Evolutionary conservation across 2,888 invertebrate species (phyloP).

Genomic region (Cristatella mucedo): DNA sequence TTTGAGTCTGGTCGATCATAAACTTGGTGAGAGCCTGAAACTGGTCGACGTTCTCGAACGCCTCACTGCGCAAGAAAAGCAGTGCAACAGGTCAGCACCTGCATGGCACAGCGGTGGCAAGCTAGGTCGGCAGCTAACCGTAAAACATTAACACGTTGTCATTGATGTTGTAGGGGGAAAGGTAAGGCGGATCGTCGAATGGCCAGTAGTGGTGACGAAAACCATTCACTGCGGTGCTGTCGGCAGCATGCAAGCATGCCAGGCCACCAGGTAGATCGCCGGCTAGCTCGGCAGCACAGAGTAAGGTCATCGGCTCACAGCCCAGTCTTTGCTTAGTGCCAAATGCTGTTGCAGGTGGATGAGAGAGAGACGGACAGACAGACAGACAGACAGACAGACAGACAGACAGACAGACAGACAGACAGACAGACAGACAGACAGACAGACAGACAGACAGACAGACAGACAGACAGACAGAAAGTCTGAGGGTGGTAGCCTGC

Average conservation of each 20-base stretch:
- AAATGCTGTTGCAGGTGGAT: not conserved
- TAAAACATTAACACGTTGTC: too few relatives aligned
- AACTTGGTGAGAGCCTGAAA: slow-evolving; percentile 51
- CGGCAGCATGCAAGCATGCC: not conserved
- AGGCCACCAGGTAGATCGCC: not conserved
- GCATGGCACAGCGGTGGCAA: too few relatives aligned
- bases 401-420: too few relatives aligned
- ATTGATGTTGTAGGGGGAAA: too few relatives aligned
- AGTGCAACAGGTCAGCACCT: slow-evolving; percentile 9
- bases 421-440: too few relatives aligned
- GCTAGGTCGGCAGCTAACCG: too few relatives aligned
- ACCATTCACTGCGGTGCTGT: not conserved
- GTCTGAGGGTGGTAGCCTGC: too few relatives aligned
- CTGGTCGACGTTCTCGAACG: slow-evolving; percentile 48
- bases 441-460: not conserved
- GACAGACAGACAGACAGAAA: not conserved
- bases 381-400: too few relatives aligned
- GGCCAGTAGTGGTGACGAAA: too few relatives aligned
- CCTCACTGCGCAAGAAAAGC: slow-evolving; percentile 39
- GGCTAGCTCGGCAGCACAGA: not conserved
- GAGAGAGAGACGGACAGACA: too few relatives aligned
- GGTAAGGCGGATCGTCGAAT: too few relatives aligned
- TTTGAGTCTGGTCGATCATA: slow-evolving; percentile 76
- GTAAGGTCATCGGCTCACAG: not conserved
- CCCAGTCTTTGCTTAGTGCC: not conserved